Evolutionary conservation across 2,113 vertebrate genomes (phyloP), one percentile per base, ranked within the genome.

Genomic region (Ptychochromis oligacanthus): DNA sequence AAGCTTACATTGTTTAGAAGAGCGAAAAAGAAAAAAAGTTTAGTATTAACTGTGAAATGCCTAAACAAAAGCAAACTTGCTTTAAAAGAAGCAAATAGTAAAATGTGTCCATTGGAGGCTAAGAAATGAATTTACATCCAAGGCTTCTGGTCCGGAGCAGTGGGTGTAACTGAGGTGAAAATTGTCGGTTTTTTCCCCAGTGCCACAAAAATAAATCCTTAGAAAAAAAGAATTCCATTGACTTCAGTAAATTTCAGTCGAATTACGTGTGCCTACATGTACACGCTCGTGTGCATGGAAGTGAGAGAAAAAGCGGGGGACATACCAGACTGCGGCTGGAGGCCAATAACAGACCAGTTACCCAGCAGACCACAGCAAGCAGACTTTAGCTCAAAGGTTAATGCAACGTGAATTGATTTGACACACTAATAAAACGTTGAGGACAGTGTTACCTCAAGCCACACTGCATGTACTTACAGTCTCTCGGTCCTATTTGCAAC

Each of bases 331-430:
- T 79, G 75, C n/a, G 31, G 75, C 88, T 77, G 61, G 34, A 83
- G 82, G 64, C 75, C 82, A 83, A 75, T 52, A 81, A 77, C 52
- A 74, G 75, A 84, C 49, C 80, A 81, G 77, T 79, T 88, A 85
- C 81, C 81, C 86, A 89, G 76, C 84, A 87, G 88, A 93, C 92
- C 90, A 75, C 91, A 91, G 89, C 75, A 36, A 83, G 81, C 83
- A 86, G 82, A 82, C 75, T 81, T 81, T 56, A 85, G 87, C 87
- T 86, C 86, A 89, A 80, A 93, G 90, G 90, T 92, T 91, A 92
- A 86, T 81, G 65, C 79, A 88, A 90, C 82, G 77, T 52, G 67
- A 92, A 90, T 91, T 83, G 91, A 94, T 94, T 87, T 85, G 89
- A 93, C 89, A 91, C 87, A 61, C 84, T 80, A 85, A 92, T 92